Evolutionary conservation across 2,888 invertebrate genomes (phyloP).

Genomic region (Sericinus montela): DNA sequence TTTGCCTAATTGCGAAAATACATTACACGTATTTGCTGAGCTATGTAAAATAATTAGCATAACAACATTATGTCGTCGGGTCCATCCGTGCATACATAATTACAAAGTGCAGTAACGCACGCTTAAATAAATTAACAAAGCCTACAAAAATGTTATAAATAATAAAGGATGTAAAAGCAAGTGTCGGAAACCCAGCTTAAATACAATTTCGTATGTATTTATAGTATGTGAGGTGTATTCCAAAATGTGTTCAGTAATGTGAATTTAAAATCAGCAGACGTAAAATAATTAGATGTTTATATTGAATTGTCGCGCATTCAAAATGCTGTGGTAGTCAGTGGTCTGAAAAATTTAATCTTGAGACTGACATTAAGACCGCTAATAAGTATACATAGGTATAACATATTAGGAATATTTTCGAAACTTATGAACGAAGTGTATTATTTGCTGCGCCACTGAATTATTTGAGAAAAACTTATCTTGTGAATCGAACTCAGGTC

Average conservation of each 20-base stretch:
- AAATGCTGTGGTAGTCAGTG: no score
- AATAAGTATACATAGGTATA: no score
- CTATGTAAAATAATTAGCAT: background rate
- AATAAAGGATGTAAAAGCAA: background rate
- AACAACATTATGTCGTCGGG: background rate
- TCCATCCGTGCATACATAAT: background rate
- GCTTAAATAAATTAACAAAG: constrained; percentile 1
- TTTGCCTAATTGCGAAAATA: background rate
- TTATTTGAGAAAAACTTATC: no score
- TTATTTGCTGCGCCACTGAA: no score
- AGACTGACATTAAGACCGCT: no score
- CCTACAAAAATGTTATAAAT: background rate
- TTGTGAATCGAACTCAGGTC: no score
- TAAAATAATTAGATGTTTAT: no score
- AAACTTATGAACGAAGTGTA: no score
- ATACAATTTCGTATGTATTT: background rate
- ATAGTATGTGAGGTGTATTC: background rate
- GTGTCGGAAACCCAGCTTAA: background rate
- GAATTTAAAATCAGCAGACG: constrained; percentile 15
- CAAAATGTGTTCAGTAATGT: constrained; percentile 8
- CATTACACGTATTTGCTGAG: background rate
- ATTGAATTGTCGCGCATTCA: no score
- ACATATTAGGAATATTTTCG: no score
- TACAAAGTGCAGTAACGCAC: background rate
- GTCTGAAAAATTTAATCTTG: no score